phyloP scores from a whole-genome alignment of 1,140 invertebrate genomes.

The Stratiolaelaps scimitus region DNA sequence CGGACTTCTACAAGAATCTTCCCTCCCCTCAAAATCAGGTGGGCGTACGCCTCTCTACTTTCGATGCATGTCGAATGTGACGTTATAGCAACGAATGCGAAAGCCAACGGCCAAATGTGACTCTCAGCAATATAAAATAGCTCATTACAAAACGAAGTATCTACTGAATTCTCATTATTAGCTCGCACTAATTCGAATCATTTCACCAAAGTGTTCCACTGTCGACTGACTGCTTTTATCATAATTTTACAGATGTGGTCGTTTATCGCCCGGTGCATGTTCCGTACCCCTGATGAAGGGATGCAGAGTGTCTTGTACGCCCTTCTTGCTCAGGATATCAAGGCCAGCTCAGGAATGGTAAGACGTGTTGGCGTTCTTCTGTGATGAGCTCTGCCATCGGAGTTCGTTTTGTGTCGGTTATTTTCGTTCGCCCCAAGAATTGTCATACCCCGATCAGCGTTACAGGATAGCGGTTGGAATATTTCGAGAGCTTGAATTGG shows the following conservation, averaged over 20 bases:
- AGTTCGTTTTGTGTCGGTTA: no score
- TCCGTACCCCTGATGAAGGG: slow-evolving; percentile 42
- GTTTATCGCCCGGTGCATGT: slow-evolving; percentile 34
- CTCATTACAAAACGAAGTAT: no score
- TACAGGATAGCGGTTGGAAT: no score
- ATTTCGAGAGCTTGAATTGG: no score
- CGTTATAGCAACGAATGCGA: no score
- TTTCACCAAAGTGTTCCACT: slow-evolving; percentile 31
- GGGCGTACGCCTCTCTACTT: no score
- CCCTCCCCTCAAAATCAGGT: neutral
- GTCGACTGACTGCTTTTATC: slow-evolving; percentile 27
- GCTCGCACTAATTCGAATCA: slow-evolving; percentile 23
- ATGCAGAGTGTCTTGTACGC: slow-evolving; percentile 44
- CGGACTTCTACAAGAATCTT: slow-evolving; percentile 18
- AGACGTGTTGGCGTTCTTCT: neutral
- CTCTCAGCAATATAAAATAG: no score
- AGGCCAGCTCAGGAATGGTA: slow-evolving; percentile 34
- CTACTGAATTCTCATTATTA: neutral
- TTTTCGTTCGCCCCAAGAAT: no score
- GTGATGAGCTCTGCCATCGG: no score
- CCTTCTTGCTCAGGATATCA: slow-evolving; percentile 34
- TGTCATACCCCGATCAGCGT: no score
- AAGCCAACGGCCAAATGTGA: neutral
- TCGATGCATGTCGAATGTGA: neutral
- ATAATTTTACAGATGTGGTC: slow-evolving; percentile 30